Evolutionary conservation across 2,888 invertebrate genomes (phyloP).

Genomic region (Acronicta leporina): DNA sequence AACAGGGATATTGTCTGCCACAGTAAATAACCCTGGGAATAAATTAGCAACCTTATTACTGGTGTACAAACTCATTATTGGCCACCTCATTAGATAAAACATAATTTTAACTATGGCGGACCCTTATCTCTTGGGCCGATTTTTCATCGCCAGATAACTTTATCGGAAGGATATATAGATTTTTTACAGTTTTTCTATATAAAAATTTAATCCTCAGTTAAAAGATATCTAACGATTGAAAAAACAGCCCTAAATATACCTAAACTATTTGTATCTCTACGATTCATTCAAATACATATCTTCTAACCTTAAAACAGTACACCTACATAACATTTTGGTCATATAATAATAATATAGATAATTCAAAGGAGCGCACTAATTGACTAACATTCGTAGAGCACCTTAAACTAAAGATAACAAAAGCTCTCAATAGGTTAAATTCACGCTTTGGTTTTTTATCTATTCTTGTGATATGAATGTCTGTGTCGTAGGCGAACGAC

Average conservation of each 20-base stretch:
- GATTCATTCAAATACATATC: too few species aligned
- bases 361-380: conserved; percentile 3
- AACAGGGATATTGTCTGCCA: background rate
- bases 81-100: background rate
- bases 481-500: conserved; percentile 14
- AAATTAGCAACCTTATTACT: background rate
- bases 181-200: too few species aligned
- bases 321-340: too few species aligned
- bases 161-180: too few species aligned
- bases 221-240: too few species aligned
- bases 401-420: conserved; percentile 24
- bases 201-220: too few species aligned
- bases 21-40: background rate
- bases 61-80: conserved; percentile 1
- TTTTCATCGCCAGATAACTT: too few species aligned
- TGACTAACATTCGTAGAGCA: background rate
- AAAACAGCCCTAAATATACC: background rate
- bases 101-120: background rate
- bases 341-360: background rate
- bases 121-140: too few species aligned
- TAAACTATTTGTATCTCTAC: background rate
- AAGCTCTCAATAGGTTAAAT: conserved; percentile 11
- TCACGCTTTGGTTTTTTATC: conserved; percentile 28
- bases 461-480: conserved; percentile 32
- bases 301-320: too few species aligned